phyloP scores from a whole-genome alignment of 2,113 vertebrate genomes.

The Excalfactoria chinensis region DNA sequence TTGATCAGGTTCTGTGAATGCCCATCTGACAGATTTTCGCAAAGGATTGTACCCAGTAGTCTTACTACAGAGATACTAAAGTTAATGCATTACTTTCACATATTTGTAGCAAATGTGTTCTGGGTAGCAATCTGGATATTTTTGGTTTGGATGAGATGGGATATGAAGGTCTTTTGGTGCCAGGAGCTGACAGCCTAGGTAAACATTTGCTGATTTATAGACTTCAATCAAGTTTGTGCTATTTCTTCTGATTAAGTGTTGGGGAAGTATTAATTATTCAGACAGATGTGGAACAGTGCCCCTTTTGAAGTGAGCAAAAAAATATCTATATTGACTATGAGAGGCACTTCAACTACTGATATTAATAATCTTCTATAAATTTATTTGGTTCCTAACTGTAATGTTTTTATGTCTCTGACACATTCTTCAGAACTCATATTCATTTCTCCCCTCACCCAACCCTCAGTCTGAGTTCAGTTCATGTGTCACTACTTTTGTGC shows the following conservation, averaged over 20 bases:
- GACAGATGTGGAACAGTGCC: background rate
- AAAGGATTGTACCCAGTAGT: background rate
- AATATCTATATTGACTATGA: background rate
- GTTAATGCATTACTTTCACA: background rate
- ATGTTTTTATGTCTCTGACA: background rate
- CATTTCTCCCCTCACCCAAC: fast-evolving
- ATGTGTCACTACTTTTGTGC: background rate
- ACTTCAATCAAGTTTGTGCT: background rate
- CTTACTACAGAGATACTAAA: background rate
- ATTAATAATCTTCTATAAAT: background rate
- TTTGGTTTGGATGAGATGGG: background rate
- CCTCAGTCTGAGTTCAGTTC: background rate
- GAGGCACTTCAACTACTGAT: background rate
- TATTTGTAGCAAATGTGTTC: background rate
- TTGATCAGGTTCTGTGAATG: background rate
- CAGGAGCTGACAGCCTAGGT: background rate
- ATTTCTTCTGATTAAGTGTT: background rate
- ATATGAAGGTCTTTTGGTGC: background rate
- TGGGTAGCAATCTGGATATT: background rate
- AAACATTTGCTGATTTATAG: background rate
- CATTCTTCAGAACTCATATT: background rate
- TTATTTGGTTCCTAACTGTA: background rate
- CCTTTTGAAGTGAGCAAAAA: background rate
- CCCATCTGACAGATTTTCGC: background rate
- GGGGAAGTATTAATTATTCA: background rate